A percentile compares a stretch with the other conserved stretches of the same genome.
Conservation (phyloP, 2,113 vertebrate species). For the Neolamprologus cancellatus region DNA sequence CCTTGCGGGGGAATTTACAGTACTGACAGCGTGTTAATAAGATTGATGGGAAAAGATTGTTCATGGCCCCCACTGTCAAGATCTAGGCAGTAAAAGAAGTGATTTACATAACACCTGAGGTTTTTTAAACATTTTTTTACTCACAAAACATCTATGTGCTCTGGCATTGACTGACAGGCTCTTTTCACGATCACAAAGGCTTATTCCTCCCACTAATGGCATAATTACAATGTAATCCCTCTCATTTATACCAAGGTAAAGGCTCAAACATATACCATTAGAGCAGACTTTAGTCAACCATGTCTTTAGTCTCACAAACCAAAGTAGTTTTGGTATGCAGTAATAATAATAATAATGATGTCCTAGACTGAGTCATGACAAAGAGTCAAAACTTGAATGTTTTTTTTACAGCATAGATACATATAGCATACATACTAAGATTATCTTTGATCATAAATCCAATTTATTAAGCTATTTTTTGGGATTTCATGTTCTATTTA, state of each 20-base stretch:
- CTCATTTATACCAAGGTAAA: slow-evolving; percentile 28
- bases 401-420: neutral
- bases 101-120: neutral
- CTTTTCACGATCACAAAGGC: slow-evolving; percentile 26
- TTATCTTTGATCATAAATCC: neutral
- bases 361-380: neutral
- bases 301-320: slow-evolving; percentile 14
- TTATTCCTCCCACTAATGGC: slow-evolving; percentile 16
- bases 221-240: slow-evolving; percentile 43
- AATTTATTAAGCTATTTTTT: neutral
- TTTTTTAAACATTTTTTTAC: neutral
- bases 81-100: neutral
- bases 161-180: slow-evolving; percentile 7
- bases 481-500: neutral
- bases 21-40: neutral
- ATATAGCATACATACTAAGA: neutral
- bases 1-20: neutral
- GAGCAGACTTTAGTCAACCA: slow-evolving; percentile 11
- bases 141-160: neutral
- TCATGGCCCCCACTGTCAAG: neutral
- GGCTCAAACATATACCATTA: slow-evolving; percentile 47
- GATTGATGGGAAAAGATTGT: neutral
- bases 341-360: neutral
- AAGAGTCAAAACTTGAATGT: neutral
- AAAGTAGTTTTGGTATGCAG: neutral